Conservation (phyloP, 1,140 invertebrate species). For the Pseudomyrmex dendroicus region DNA sequence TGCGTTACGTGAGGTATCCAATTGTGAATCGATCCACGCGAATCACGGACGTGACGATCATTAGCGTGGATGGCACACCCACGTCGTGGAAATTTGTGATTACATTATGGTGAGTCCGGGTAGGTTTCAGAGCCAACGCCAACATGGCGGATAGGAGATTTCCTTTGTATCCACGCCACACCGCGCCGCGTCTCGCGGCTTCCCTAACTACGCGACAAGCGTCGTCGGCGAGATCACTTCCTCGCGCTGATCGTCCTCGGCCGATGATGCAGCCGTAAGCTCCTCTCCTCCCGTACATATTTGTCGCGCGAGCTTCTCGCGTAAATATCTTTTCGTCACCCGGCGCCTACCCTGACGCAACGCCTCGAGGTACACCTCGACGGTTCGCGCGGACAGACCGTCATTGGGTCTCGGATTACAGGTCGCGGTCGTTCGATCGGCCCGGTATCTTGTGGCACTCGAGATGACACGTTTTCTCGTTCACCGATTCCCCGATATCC, state of each 20-base stretch:
- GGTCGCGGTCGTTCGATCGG: not conserved
- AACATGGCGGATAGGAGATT: slow-evolving; percentile 87
- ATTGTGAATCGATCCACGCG: slow-evolving; percentile 81
- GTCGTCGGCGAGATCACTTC: slow-evolving; percentile 24
- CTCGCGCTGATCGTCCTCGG: not conserved
- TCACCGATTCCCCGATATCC: slow-evolving; percentile 19
- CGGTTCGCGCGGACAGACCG: not conserved
- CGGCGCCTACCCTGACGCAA: not conserved
- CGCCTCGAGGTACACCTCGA: not conserved
- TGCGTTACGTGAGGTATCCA: slow-evolving; percentile 86
- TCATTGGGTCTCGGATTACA: not conserved
- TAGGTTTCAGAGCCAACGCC: slow-evolving; percentile 79
- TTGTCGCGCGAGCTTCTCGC: not conserved
- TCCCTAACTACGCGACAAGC: slow-evolving; percentile 9
- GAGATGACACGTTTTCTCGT: slow-evolving; percentile 62
- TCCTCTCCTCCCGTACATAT: not conserved
- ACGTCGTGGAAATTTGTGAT: slow-evolving; percentile 86
- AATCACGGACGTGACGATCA: slow-evolving; percentile 81
- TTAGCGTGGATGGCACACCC: slow-evolving; percentile 84
- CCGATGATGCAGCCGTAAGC: not conserved
- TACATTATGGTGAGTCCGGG: slow-evolving; percentile 87
- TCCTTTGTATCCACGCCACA: slow-evolving; percentile 83
- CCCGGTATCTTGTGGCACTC: slow-evolving; percentile 40
- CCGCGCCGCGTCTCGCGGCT: slow-evolving; percentile 8
- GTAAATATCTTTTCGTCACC: slow-evolving; percentile 3